Base-by-base conservation (phyloP, 1,140 invertebrate species). In the Maniola jurtina region DNA sequence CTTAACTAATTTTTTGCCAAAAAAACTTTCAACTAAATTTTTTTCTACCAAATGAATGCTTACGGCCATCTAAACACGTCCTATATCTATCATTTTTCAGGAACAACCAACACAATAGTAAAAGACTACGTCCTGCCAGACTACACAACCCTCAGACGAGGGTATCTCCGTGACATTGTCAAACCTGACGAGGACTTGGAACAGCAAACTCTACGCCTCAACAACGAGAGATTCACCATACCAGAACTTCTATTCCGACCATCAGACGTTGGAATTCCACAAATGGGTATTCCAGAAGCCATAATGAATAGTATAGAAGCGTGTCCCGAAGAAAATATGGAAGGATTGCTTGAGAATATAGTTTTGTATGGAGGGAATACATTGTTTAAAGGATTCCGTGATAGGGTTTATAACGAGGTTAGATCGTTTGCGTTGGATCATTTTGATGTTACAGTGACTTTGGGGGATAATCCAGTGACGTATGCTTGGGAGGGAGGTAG, bases 241-340 rank as follows among this genome's bases (percentile, higher is more conserved):
- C 98, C 99, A 0, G 99, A 99, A 92, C 91, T 99, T 15, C 90
- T 99, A 8, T 99, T 99, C 86, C 93, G 96, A 84, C 99, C 99
- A 0, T 97, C 96, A 50, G 98, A 99, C 92, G 95, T 99, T 61
- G 98, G 98, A 3, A 96, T 99, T 57, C 93, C 95, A 54, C 96
- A 98, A 90, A 98, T 98, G 94, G 99, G 99, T 6, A 96, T 99
- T 70, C 92, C 96, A 0, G 98, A 99, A 92, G 95, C 96, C 11
- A 95, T 99, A 52, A 93, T 96, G 38, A 92, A 96, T 76, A 93
- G 93, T 9, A 93, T 98, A 7, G 92, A 94, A 70, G 79, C 90
- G 0, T 96, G 96, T 76, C 94, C 96, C 0, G 93, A 95, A 90
- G 94, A 97, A 80, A 93, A 96, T 61, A 95, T 94, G 80, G 94